Evolutionary conservation across 2,888 invertebrate genomes (phyloP).

Genomic region (Polymixis flavicincta): DNA sequence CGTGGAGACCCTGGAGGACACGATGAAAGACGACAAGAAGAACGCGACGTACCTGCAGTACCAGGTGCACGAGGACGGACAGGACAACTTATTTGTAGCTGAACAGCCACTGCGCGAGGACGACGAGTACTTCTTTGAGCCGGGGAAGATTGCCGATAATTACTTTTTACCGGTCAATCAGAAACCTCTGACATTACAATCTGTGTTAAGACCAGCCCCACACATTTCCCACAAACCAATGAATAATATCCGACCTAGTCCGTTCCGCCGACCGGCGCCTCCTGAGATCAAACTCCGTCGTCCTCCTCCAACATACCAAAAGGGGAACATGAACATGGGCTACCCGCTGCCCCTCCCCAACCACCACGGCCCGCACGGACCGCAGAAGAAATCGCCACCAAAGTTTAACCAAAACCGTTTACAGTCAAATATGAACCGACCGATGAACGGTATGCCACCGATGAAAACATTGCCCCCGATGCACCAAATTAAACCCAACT

Average conservation of each 20-base stretch:
- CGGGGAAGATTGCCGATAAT: conserved; percentile 77
- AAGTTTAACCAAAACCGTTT: conserved; percentile 67
- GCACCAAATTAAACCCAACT: conserved; percentile 57
- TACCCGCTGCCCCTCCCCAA: conserved; percentile 84
- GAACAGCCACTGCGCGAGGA: conserved; percentile 83
- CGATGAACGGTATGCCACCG: conserved; percentile 74
- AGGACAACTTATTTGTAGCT: conserved; percentile 75
- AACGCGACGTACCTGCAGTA: conserved; percentile 80
- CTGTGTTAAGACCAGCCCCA: conserved; percentile 82
- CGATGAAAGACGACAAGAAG: conserved; percentile 79
- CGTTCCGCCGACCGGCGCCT: conserved; percentile 83
- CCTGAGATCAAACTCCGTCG: conserved; percentile 88
- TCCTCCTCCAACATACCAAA: conserved; percentile 77
- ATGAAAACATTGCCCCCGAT: conserved; percentile 74
- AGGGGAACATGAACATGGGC: conserved; percentile 70
- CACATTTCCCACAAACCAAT: conserved; percentile 71
- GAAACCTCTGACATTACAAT: conserved; percentile 86
- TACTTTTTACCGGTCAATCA: conserved; percentile 83
- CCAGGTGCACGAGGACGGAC: conserved; percentile 82
- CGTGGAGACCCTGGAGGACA: conserved; percentile 84
- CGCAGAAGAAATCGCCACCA: conserved; percentile 76
- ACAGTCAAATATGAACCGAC: conserved; percentile 76
- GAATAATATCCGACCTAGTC: conserved; percentile 77
- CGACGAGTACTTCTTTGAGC: conserved; percentile 83
- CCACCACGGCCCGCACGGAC: conserved; percentile 73